A percentile compares a stretch with the other conserved stretches of the same genome.
phyloP scores from a whole-genome alignment of 2,113 vertebrate species.

The Spheniscus mendiculus region DNA sequence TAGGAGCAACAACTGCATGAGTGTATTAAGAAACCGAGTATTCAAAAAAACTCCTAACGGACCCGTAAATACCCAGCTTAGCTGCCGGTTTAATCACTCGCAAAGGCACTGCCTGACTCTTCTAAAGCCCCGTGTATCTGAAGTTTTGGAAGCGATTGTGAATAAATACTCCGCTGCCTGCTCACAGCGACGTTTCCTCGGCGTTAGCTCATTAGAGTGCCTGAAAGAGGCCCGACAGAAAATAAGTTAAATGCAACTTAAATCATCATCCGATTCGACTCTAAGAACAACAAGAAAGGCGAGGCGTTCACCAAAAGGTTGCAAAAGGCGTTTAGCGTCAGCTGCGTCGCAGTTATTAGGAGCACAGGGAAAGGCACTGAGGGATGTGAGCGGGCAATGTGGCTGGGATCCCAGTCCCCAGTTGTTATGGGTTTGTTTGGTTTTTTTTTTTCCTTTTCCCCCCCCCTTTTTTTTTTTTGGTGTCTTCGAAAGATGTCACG shows the following conservation, averaged over 20 bases:
- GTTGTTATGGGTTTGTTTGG: background rate
- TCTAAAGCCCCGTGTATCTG: background rate
- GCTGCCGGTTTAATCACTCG: background rate
- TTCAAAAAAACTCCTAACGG: background rate
- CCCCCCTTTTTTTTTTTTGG: background rate
- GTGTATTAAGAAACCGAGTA: background rate
- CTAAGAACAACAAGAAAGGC: background rate
- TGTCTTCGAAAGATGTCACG: constrained; percentile 37
- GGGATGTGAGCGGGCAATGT: background rate
- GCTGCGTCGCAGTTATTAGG: background rate
- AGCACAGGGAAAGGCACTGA: background rate
- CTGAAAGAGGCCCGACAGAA: background rate
- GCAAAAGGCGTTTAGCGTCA: background rate
- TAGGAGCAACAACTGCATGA: background rate
- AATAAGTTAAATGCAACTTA: background rate
- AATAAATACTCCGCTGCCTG: constrained; percentile 14
- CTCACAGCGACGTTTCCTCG: background rate
- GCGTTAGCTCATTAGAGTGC: background rate
- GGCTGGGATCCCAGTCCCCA: background rate
- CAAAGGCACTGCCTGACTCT: background rate
- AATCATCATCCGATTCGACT: background rate
- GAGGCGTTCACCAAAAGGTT: background rate
- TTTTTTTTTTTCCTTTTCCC: accelerated
- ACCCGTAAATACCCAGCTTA: background rate
- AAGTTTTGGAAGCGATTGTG: background rate